phyloP scores from a whole-genome alignment of 2,888 invertebrate genomes.

The Hemicrepidius hirtus region DNA sequence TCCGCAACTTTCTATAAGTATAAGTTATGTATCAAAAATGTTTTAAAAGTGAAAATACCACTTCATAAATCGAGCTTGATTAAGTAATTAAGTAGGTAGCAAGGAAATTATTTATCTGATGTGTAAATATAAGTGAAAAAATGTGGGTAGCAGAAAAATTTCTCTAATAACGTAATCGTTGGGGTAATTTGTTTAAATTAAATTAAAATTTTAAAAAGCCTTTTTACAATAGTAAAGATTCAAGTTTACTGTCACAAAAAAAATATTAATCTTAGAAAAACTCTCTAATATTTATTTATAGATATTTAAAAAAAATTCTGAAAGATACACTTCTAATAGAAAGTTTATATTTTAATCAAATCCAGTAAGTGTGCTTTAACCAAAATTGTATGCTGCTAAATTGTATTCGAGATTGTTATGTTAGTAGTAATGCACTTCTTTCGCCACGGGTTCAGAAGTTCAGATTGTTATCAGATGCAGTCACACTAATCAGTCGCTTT shows the following conservation, averaged over 20 bases:
- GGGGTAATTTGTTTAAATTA: no score
- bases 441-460: background rate
- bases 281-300: background rate
- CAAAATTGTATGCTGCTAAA: no score
- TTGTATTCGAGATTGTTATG: no score
- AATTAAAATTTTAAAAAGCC: no score
- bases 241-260: background rate
- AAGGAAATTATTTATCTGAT: background rate
- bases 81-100: conserved; percentile 4
- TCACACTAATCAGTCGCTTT: no score
- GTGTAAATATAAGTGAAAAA: no score
- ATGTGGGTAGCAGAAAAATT: no score
- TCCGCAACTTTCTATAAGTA: conserved; percentile 15
- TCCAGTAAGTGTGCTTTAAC: no score
- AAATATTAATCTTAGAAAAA: background rate
- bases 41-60: conserved; percentile 11
- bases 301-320: background rate
- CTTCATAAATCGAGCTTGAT: conserved; percentile 2
- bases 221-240: no score
- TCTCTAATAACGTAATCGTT: no score
- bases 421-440: no score
- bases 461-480: no score
- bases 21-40: conserved; percentile 12
- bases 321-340: conserved; percentile 1
- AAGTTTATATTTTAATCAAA: background rate